phyloP scores from a whole-genome alignment of 1,140 invertebrate species.

The Ericerus pela region DNA sequence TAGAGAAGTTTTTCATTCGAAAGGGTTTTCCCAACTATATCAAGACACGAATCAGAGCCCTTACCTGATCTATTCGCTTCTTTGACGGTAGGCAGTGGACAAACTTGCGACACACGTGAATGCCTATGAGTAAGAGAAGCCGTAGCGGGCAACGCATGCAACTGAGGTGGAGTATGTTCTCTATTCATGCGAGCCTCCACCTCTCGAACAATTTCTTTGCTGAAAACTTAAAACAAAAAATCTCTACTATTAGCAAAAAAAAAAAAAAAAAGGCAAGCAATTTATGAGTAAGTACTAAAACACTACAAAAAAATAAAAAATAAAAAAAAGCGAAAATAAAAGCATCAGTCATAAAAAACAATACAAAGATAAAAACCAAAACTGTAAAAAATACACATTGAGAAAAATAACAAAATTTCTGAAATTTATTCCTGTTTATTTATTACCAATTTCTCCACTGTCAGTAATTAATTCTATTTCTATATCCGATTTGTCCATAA shows the following conservation, averaged over 20 bases:
- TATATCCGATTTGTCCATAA: too few relatives aligned
- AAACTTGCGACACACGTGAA: slow-evolving; percentile 22
- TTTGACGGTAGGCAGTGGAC: slow-evolving; percentile 38
- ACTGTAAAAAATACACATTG: background rate
- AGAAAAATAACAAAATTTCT: too few relatives aligned
- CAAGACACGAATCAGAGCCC: background rate
- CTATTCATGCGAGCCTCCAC: slow-evolving; percentile 78
- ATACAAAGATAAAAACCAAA: background rate
- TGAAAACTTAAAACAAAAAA: slow-evolving; percentile 47
- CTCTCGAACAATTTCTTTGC: slow-evolving; percentile 68
- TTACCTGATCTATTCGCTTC: slow-evolving; percentile 32
- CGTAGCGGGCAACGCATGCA: slow-evolving; percentile 29
- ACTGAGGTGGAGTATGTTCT: slow-evolving; percentile 52
- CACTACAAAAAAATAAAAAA: slow-evolving; percentile 22
- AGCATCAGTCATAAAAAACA: background rate
- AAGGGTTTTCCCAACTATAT: background rate
- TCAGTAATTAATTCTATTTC: too few relatives aligned
- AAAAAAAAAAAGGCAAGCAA: slow-evolving; percentile 14
- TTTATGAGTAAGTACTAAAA: slow-evolving; percentile 17
- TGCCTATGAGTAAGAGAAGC: slow-evolving; percentile 28
- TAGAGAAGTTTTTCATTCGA: too few relatives aligned
- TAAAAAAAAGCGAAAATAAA: slow-evolving; percentile 13
- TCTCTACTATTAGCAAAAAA: slow-evolving; percentile 14
- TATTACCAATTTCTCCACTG: too few relatives aligned
- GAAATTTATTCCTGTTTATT: too few relatives aligned